A percentile compares a stretch with the other conserved stretches of the same genome.
These are phyloP conservation scores for Xestobium rufovillosum DNA, from an alignment of 2,888 invertebrate species.

Conservation along the genomic window DNA sequence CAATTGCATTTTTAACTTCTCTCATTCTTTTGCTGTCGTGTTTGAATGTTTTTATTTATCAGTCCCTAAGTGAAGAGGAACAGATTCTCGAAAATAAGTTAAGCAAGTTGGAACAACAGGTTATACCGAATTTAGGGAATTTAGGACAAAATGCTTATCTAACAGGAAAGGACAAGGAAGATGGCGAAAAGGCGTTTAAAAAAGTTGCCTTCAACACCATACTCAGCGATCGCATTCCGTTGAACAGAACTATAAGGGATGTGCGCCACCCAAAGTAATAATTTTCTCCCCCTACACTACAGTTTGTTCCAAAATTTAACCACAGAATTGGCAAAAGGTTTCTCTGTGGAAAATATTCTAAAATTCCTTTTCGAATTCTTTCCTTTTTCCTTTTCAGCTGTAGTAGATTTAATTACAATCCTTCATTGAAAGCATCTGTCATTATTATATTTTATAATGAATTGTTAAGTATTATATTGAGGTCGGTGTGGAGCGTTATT, in stretches of 20 bases:
- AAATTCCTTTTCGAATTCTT: too few species aligned
- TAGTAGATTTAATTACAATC: conserved; percentile 52
- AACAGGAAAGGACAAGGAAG: conserved; percentile 59
- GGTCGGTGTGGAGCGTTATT: conserved; percentile 87
- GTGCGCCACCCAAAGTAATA: conserved; percentile 48
- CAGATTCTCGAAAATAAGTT: too few species aligned
- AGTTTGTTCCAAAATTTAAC: too few species aligned
- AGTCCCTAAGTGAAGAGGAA: conserved; percentile 10
- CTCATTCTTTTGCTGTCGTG: conserved; percentile 3
- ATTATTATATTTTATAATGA: conserved; percentile 73
- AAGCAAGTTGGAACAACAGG: conserved; percentile 56
- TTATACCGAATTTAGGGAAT: conserved; percentile 65
- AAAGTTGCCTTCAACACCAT: conserved; percentile 83
- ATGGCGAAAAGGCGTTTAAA: conserved; percentile 66
- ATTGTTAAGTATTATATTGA: conserved; percentile 62
- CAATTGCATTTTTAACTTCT: conserved; percentile 15
- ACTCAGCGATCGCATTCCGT: conserved; percentile 79
- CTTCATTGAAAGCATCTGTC: conserved; percentile 58
- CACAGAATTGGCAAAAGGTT: too few species aligned
- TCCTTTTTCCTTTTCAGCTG: conserved; percentile 53
- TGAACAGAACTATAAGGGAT: conserved; percentile 69
- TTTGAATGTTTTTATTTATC: conserved; percentile 9
- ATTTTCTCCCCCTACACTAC: too few species aligned
- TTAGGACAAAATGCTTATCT: conserved; percentile 61
- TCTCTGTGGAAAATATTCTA: too few species aligned